Conservation (phyloP, 2,888 invertebrate species). For the Xanthia togata region DNA sequence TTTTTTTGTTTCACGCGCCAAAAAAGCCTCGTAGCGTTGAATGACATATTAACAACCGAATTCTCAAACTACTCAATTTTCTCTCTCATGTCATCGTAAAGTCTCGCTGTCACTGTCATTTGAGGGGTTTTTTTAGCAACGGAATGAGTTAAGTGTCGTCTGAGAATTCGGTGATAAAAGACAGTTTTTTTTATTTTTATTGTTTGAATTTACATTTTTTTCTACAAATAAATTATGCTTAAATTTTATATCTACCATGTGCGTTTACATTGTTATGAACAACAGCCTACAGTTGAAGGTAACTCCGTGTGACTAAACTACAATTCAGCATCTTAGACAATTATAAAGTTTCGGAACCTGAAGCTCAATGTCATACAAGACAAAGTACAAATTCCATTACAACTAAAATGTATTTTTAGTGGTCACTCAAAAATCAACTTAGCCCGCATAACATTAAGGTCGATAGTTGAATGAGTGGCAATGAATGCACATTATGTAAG, state of each 20-base stretch:
- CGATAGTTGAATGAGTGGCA: constrained; percentile 11
- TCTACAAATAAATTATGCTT: background rate
- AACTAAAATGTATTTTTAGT: background rate
- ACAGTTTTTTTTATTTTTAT: no score
- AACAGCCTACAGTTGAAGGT: constrained; percentile 20
- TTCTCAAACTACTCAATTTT: background rate
- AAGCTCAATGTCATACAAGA: background rate
- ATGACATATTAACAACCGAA: background rate
- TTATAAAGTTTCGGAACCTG: background rate
- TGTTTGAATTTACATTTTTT: background rate
- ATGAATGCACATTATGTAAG: constrained; percentile 2
- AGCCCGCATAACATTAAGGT: background rate
- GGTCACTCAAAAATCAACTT: constrained; percentile 11
- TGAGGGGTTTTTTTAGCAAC: background rate
- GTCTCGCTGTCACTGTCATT: background rate
- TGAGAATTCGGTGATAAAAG: background rate
- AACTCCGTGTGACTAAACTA: constrained; percentile 16
- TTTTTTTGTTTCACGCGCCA: no score
- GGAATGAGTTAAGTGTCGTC: background rate
- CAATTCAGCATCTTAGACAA: constrained; percentile 30
- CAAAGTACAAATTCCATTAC: background rate
- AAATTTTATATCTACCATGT: constrained; percentile 7
- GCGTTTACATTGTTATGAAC: constrained; percentile 12
- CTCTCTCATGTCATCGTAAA: background rate
- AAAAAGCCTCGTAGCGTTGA: no score